These are phyloP conservation scores for Rhynchomys soricoides DNA, from an alignment of 2,113 vertebrate species.

Conservation along the genomic window DNA sequence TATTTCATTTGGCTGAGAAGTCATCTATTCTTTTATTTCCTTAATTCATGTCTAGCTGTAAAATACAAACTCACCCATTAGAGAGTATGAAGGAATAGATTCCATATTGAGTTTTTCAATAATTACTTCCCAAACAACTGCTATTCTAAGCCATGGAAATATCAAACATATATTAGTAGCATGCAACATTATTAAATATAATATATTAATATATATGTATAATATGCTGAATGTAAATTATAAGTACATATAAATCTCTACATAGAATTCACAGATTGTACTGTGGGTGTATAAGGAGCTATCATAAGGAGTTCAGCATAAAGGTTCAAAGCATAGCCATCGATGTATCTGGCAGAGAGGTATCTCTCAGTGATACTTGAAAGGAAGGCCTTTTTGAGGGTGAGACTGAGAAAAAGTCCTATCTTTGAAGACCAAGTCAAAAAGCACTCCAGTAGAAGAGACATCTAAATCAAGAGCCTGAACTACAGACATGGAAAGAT, in stretches of 20 bases:
- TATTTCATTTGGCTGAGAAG: not conserved
- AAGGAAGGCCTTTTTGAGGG: not conserved
- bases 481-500: not conserved
- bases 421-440: not conserved
- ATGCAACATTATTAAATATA: not conserved
- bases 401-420: not conserved
- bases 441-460: not conserved
- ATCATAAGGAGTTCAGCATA: not conserved
- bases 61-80: not conserved
- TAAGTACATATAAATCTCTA: not conserved
- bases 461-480: not conserved
- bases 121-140: conserved; percentile 1
- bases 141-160: not conserved
- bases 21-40: not conserved
- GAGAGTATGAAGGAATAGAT: not conserved
- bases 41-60: not conserved
- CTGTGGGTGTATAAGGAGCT: not conserved
- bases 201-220: not conserved
- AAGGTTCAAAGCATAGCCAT: not conserved
- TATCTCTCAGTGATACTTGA: not conserved
- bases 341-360: not conserved
- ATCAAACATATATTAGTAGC: not conserved
- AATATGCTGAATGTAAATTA: not conserved
- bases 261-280: not conserved
- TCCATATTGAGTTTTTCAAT: not conserved